Evolutionary conservation across 2,113 vertebrate genomes (phyloP), one percentile per base, ranked within the genome.

Genomic region (Galemys pyrenaicus): DNA sequence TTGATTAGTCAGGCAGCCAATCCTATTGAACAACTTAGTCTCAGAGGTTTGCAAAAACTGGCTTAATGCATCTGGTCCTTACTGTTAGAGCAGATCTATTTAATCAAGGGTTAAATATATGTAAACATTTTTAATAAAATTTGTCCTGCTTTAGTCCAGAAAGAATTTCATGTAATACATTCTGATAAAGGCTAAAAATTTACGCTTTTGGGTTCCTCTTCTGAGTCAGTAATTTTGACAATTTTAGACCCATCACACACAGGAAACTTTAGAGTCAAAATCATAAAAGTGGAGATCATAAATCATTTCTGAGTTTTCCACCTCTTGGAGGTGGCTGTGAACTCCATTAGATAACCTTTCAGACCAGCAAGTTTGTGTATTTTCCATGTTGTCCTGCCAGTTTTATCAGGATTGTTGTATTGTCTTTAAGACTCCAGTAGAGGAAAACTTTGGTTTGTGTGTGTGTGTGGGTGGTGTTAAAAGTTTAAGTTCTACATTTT

Each of bases 401-500:
- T 94, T 79, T 32, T 75, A 30, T 82, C n/a, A n/a, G 13, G 10
- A 46, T 30, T 67, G 26, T 64, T 87, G 49, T 44, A n/a, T 30
- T 64, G 5, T n/a, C 46, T n/a, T 89, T 19, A 79, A 73, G 93
- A 30, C 5, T 17, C 2, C 16, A 58, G 24, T 73, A 46, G 30
- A 32, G 28, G 30, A 32, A 56, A 56, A 17, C 84, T 41, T 24
- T 1, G 1, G 51, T 83, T 41, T 81, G 46, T 64, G 7, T n/a
- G n/a, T n/a, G n/a, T n/a, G n/a, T n/a, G n/a, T n/a, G n/a, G n/a
- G n/a, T 68, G 46, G 30, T 70, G n/a, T 70, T 92, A 1, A 74
- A 81, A 86, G 19, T 39, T 75, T 75, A 88, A 78, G 37, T 54
- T 22, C 20, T 56, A 4, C 54, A 12, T 95, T 96, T 96, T 44